phyloP scores from a whole-genome alignment of 1,140 invertebrate genomes.

The Cyclargus thomasi region DNA sequence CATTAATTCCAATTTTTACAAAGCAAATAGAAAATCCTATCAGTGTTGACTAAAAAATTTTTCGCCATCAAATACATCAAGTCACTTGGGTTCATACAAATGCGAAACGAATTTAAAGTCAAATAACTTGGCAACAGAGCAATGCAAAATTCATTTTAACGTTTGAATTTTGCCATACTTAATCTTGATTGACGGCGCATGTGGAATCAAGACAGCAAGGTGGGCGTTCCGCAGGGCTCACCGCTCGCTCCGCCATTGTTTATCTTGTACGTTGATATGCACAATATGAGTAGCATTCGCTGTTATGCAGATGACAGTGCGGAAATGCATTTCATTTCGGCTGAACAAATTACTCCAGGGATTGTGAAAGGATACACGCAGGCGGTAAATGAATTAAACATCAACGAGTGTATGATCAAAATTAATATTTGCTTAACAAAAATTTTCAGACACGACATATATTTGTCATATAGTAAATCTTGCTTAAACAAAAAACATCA shows the following conservation, averaged over 20 bases:
- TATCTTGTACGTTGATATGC: slow-evolving; percentile 3
- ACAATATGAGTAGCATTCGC: background rate
- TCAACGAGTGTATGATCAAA: background rate
- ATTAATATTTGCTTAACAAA: background rate
- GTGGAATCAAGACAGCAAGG: background rate
- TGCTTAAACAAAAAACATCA: no score
- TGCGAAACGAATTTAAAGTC: background rate
- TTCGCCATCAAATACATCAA: no score
- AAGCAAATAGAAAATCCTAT: background rate
- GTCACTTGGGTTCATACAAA: no score
- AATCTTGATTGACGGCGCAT: slow-evolving; percentile 2
- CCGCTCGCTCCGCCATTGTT: background rate
- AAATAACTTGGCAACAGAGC: background rate
- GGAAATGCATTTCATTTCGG: slow-evolving; percentile 1
- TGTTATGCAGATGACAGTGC: background rate
- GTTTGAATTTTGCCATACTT: background rate
- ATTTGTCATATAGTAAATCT: no score
- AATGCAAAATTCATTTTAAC: background rate
- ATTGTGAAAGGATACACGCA: background rate
- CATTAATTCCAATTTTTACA: background rate
- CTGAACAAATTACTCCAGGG: background rate
- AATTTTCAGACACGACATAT: background rate
- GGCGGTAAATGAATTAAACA: background rate
- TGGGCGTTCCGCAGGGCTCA: background rate
- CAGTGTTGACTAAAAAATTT: background rate